Evolutionary conservation across 2,888 invertebrate species (phyloP), one percentile per base, ranked within the genome.

Genomic region (Tortrix viridana): DNA sequence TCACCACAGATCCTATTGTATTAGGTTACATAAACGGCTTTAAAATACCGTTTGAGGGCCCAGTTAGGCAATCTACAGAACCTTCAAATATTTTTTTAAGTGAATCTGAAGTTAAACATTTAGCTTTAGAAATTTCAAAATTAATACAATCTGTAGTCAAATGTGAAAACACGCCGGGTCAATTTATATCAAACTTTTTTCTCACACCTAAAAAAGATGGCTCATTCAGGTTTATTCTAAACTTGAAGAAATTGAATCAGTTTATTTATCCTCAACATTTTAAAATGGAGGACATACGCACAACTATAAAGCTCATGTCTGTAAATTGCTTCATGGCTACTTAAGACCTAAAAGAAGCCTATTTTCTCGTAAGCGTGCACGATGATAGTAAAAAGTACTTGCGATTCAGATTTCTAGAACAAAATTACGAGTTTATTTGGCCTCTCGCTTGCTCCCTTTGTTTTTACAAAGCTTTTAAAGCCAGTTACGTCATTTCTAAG

Each of bases 201-300:
- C 19, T 65, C 0, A 49, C 43, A 2, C 59, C 59, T 3, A 68
- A 68, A n/a, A 16, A 26, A 3, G 47, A 66, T 23, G 68, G 66
- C 3, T 32, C 52, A 3, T 46, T 20, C 16, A 20, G 68, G 3
- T 66, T 66, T 48, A 68, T 68, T 38, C 16, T 66, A 14, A 68
- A 68, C 22, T 32, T 68, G n/a, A 66, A 68, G 48, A n/a, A 47
- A 1, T 18, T 68, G 5, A 68, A 66, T 20, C 63, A 65, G 20
- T 65, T 63, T 52, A 54, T 68, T 32, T 1, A 0, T 6, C 50
- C 37, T 19, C 57, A 12, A 44, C 68, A 65, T 32, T 67, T 68
- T 59, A 65, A 66, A 59, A 65, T 68, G 60, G 66, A 67, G 22
- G 66, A 68, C 37, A 60, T 65, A 18, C 46, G 66, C 3, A 68